Conservation (phyloP, 2,113 vertebrate species). For the Albula goreensis region DNA sequence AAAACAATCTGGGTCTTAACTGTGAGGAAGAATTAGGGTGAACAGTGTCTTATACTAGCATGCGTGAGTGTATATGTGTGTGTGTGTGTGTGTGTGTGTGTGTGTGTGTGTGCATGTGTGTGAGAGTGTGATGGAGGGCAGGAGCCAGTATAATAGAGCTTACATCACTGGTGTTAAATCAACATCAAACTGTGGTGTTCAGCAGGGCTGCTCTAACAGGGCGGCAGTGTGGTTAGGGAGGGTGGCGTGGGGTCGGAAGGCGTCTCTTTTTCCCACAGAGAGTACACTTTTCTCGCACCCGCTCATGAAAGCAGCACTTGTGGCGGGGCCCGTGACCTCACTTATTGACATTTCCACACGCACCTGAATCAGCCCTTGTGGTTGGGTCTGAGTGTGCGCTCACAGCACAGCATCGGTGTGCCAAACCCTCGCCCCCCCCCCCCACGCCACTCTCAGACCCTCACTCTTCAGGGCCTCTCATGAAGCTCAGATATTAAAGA, state of each 20-base stretch:
- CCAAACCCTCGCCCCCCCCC: constrained; percentile 15
- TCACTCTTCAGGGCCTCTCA: constrained; percentile 48
- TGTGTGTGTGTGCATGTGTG: neutral
- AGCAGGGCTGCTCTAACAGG: constrained; percentile 57
- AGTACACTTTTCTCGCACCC: constrained; percentile 42
- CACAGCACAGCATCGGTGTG: constrained; percentile 36
- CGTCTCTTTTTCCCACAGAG: constrained; percentile 56
- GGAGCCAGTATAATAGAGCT: neutral
- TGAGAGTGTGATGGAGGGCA: neutral
- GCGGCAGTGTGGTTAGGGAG: constrained; percentile 53
- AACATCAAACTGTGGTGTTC: constrained; percentile 31
- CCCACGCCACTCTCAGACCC: constrained; percentile 16
- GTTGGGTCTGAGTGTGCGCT: constrained; percentile 31
- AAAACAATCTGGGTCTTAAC: neutral
- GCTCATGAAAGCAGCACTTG: constrained; percentile 69
- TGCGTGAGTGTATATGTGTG: too few relatives aligned
- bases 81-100: neutral
- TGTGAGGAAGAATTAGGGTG: neutral
- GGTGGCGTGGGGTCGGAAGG: constrained; percentile 47
- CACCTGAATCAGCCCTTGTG: constrained; percentile 55
- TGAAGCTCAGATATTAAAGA: constrained; percentile 62
- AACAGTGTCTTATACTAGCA: neutral
- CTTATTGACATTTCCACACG: constrained; percentile 59
- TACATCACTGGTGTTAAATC: neutral
- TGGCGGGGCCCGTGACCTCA: constrained; percentile 51